Conservation (phyloP, 2,797 vertebrate genomes). For the Bufotes viridis region DNA sequence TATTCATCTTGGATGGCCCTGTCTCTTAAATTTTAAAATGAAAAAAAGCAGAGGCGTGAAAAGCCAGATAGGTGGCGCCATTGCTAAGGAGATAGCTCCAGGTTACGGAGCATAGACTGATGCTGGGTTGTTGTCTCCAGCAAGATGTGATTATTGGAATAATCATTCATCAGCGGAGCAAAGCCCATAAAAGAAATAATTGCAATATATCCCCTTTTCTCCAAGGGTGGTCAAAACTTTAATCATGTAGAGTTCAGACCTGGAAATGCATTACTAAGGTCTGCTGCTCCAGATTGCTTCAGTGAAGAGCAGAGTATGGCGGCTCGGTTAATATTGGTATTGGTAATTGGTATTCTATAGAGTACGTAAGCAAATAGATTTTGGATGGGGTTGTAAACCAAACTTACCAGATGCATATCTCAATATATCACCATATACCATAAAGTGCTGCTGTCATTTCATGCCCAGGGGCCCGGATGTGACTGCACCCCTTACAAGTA, state of each 20-base stretch:
- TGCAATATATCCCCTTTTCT: conserved; percentile 23
- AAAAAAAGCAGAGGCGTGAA: background rate
- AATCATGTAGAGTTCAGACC: conserved; percentile 18
- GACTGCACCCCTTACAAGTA: background rate
- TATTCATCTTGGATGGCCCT: background rate
- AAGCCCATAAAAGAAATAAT: conserved; percentile 19
- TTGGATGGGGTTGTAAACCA: background rate
- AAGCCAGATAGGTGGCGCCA: conserved; percentile 3
- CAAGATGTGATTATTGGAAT: conserved; percentile 25
- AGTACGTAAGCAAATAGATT: background rate
- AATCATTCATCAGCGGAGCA: conserved; percentile 30
- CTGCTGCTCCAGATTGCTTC: background rate
- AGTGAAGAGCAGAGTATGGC: background rate
- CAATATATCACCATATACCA: background rate
- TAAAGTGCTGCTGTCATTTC: too few relatives aligned
- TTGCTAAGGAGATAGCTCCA: background rate
- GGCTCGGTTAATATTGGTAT: background rate
- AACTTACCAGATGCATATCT: background rate
- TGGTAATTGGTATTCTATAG: background rate
- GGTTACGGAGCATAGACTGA: background rate
- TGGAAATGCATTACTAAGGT: background rate
- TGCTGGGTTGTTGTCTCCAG: background rate
- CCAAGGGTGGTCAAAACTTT: conserved; percentile 26
- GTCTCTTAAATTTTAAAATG: background rate
- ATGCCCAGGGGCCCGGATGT: background rate